Conservation (phyloP, 1,140 invertebrate species). For the Leptinotarsa lineolata region DNA sequence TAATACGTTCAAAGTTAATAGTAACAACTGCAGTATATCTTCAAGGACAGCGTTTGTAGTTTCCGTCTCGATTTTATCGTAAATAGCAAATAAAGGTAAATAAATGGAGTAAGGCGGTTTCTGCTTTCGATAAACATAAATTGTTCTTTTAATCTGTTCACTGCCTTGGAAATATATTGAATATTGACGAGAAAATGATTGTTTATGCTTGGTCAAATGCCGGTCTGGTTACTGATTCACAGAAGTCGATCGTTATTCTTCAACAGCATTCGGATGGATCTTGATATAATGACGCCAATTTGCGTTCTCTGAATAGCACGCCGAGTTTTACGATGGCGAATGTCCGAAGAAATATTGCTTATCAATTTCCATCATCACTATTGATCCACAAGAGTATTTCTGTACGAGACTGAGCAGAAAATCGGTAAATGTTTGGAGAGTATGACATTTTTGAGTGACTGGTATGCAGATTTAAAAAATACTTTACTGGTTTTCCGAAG, state of each 20-base stretch:
- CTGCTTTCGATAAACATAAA: background rate
- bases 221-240: background rate
- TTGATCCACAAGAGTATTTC: no score
- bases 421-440: no score
- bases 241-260: slow-evolving; percentile 2
- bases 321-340: no score
- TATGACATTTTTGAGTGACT: no score
- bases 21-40: slow-evolving; percentile 10
- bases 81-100: slow-evolving; percentile 18
- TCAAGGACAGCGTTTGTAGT: slow-evolving; percentile 13
- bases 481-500: no score
- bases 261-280: background rate
- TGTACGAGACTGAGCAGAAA: no score
- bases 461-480: no score
- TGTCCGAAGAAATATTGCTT: no score
- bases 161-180: background rate
- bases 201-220: slow-evolving; percentile 2
- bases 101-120: background rate
- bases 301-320: background rate
- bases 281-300: background rate
- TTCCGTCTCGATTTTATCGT: slow-evolving; percentile 16
- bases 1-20: slow-evolving; percentile 4
- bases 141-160: background rate
- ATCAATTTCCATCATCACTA: no score
- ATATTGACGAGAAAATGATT: slow-evolving; percentile 4